phyloP scores from a whole-genome alignment of 2,113 vertebrate species.

The Tychaedon coryphoeus region DNA sequence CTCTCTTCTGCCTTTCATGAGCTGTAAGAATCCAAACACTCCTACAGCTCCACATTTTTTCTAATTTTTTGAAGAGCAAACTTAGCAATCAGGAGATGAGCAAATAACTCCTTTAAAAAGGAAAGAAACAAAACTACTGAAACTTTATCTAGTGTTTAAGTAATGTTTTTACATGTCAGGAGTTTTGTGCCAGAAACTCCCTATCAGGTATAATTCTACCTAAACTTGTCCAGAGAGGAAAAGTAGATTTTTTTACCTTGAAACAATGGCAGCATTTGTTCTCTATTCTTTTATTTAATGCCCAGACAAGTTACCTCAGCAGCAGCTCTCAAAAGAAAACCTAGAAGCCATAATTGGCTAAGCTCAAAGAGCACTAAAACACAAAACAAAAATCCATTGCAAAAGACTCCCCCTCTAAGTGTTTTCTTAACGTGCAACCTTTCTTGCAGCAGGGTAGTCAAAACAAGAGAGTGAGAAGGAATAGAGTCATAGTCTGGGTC shows the following conservation, averaged over 20 bases:
- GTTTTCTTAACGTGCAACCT: background rate
- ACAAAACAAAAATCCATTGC: constrained; percentile 3
- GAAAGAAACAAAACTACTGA: background rate
- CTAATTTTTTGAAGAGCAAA: background rate
- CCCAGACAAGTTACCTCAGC: constrained; percentile 48
- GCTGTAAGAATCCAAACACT: background rate
- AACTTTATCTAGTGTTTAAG: background rate
- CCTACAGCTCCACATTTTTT: background rate
- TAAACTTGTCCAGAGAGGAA: background rate
- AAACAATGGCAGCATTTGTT: constrained; percentile 73
- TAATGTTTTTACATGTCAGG: constrained; percentile 4
- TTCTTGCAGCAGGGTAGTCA: background rate
- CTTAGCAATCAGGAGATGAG: background rate
- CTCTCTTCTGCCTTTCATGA: background rate
- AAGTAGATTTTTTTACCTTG: background rate
- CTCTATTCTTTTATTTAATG: constrained; percentile 44
- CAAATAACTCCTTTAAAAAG: background rate
- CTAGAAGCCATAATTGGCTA: constrained; percentile 54
- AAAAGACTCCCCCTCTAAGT: background rate
- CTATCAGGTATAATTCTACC: constrained; percentile 48
- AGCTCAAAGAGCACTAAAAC: constrained; percentile 28
- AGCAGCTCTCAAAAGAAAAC: constrained; percentile 67
- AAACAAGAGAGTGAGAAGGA: background rate
- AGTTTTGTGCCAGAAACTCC: background rate
- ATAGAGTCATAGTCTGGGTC: background rate